Evolutionary conservation across 2,888 invertebrate species (phyloP).

Genomic region (Apomyelois bistriatella): DNA sequence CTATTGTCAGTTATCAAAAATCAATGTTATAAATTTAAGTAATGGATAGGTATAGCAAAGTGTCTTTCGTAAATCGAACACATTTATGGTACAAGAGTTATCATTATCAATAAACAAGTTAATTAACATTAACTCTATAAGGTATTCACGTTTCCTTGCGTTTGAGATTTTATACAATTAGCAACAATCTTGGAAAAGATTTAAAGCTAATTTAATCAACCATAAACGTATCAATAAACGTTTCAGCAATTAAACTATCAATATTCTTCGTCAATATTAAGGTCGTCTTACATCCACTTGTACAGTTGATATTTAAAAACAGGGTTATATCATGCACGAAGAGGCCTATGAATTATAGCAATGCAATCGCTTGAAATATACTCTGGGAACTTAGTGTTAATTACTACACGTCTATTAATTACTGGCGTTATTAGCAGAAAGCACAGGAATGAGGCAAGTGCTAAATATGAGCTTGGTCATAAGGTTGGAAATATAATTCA

Average conservation of each 20-base stretch:
- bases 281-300: not conserved
- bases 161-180: conserved; percentile 3
- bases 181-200: not conserved
- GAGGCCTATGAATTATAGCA: conserved; percentile 4
- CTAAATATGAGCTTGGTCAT: conserved; percentile 9
- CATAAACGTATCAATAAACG: not conserved
- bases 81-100: not conserved
- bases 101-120: conserved; percentile 3
- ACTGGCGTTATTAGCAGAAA: conserved; percentile 11
- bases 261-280: not conserved
- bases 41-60: not conserved
- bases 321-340: conserved; percentile 1
- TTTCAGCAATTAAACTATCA: conserved; percentile 13
- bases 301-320: not conserved
- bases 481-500: conserved; percentile 7
- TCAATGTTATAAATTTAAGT: conserved; percentile 4
- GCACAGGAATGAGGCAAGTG: conserved; percentile 10
- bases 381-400: conserved; percentile 11
- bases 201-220: not conserved
- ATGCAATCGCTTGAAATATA: conserved; percentile 4
- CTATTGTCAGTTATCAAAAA: conserved; percentile 16
- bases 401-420: conserved; percentile 12
- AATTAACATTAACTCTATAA: not conserved
- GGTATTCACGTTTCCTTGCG: not conserved
- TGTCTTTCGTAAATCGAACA: not conserved